A percentile compares a stretch with the other conserved stretches of the same genome.
Conservation (phyloP, 2,113 vertebrate genomes). For the Clupea harengus region DNA sequence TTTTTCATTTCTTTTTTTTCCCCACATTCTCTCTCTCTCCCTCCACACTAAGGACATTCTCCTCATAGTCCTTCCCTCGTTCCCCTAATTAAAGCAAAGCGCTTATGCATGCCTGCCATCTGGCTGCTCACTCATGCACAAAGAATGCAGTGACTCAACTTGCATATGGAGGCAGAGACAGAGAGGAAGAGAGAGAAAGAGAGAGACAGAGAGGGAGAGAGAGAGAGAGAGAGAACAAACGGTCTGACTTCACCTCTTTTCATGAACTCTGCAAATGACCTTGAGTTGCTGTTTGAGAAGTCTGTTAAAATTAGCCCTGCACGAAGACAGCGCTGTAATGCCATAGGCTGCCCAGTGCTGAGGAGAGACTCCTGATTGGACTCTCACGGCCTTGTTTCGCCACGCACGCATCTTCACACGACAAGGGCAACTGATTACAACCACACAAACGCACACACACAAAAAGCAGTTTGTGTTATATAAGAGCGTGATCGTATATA, state of each 20-base stretch:
- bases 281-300: conserved; percentile 14
- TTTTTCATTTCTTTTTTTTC: not conserved
- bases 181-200: not conserved
- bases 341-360: not conserved
- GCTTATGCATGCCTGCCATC: conserved; percentile 24
- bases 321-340: not conserved
- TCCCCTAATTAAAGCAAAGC: conserved; percentile 24
- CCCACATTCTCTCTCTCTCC: not conserved
- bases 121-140: conserved; percentile 29
- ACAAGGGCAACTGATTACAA: conserved; percentile 20
- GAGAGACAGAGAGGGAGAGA: not conserved
- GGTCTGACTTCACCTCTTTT: conserved; percentile 13
- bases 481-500: not conserved
- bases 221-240: not conserved
- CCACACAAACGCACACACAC: not conserved
- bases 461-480: not conserved
- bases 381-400: not conserved
- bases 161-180: conserved; percentile 25
- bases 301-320: conserved; percentile 12
- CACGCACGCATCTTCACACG: not conserved
- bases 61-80: conserved; percentile 6
- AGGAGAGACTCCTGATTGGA: conserved; percentile 7
- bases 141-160: conserved; percentile 36
- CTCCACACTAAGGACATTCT: conserved; percentile 12
- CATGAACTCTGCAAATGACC: not conserved